Base-by-base conservation (phyloP, 2,797 vertebrate genomes). In the Thripadectes ignobilis region DNA sequence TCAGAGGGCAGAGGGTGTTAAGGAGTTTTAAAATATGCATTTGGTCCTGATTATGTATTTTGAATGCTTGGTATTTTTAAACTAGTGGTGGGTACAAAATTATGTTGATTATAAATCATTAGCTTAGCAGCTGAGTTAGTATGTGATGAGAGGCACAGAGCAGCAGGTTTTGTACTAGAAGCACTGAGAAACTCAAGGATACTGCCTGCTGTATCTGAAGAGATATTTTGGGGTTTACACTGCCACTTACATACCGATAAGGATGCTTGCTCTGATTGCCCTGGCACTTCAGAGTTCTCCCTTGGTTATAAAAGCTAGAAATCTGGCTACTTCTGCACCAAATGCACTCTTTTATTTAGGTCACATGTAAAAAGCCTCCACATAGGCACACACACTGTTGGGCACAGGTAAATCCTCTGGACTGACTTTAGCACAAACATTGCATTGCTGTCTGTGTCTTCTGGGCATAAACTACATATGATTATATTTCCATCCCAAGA, bases 1-100 rank as follows among this genome's bases (percentile, higher is more conserved):
- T 29, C 22, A 12, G 16, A 61, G 26, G 49, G 43, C 45, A 67
- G 54, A 72, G 38, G 10, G n/a, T 91, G 39, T 75, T 85, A 55
- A 74, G 57, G 27, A 75, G 18, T 30, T 74, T 89, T 80, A 26
- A 67, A 85, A 61, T 85, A 80, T 81, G 65, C 46, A 62, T 83
- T 92, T 78, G 29, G 29, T 85, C n/a, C 55, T 84, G 39, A 80
- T 92, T 78, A 78, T 52, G 34, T 55, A 24, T 72, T 94, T 83
- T 86, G 51, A 29, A 55, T 83, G 45, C 29, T 83, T 52, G 20
- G 3, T 91, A 65, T 92, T 95, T 95, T 95, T 89, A 77, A 93
- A 66, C 55, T 51, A 61, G 19, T 41, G 58, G 38, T 83, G 68
- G 58, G 72, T 92, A 79, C 51, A 89, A 75, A 91, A 89, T 83